These are phyloP conservation scores for Cathartes aura DNA, from an alignment of 2,113 vertebrate species.

Conservation along the genomic window DNA sequence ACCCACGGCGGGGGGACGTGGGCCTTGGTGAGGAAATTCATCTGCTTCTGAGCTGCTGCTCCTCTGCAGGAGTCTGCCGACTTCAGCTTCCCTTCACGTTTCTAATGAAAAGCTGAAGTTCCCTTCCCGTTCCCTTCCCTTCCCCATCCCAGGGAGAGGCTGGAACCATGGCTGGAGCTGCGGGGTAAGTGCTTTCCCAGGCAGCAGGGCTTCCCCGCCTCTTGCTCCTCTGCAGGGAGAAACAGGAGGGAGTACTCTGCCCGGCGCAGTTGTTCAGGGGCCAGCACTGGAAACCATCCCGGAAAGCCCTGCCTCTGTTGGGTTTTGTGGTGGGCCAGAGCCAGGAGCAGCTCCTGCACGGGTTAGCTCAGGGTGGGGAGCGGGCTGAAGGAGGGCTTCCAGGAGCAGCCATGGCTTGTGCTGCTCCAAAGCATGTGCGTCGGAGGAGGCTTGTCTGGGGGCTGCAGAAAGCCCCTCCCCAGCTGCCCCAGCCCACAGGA, in stretches of 20 bases:
- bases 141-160: not conserved
- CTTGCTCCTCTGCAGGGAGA: not conserved
- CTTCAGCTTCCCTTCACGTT: not conserved
- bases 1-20: rapidly evolving
- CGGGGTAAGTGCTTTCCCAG: not conserved
- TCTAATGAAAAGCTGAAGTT: not conserved
- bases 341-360: not conserved
- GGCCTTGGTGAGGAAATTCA: not conserved
- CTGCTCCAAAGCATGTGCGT: rapidly evolving
- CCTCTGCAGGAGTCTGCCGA: not conserved
- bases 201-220: not conserved
- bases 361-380: not conserved
- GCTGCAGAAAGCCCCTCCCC: not conserved
- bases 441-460: not conserved
- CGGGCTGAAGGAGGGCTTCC: not conserved
- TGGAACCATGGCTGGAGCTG: not conserved
- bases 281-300: not conserved
- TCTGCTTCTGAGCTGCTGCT: rapidly evolving
- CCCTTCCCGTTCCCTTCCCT: not conserved
- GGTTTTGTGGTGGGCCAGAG: not conserved
- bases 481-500: not conserved
- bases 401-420: not conserved
- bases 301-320: not conserved
- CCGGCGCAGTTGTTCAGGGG: rapidly evolving
- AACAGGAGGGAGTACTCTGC: not conserved